These are phyloP conservation scores for Tenthredo mesomela DNA, from an alignment of 2,888 invertebrate genomes.

Conservation along the genomic window DNA sequence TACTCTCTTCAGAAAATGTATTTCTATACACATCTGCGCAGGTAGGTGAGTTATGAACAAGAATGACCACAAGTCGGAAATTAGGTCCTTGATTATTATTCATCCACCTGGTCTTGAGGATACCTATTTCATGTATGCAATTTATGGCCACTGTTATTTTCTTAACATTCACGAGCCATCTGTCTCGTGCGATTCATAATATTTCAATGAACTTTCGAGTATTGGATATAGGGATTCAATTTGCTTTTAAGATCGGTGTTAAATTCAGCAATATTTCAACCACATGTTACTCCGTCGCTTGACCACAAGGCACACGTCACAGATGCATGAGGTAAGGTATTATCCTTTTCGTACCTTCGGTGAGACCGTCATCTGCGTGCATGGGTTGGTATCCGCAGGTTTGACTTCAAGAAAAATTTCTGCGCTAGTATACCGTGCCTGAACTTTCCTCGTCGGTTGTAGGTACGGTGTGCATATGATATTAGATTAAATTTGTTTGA, in stretches of 20 bases:
- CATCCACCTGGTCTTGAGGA: background rate
- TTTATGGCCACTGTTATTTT: background rate
- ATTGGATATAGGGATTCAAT: constrained; percentile 8
- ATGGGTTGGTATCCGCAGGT: background rate
- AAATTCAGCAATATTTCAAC: constrained; percentile 2
- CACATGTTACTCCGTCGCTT: constrained; percentile 39
- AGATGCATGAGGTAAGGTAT: constrained; percentile 31
- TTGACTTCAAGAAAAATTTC: background rate
- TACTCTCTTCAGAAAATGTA: background rate
- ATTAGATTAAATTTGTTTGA: background rate
- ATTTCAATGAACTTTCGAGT: background rate
- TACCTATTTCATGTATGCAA: background rate
- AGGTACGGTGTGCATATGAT: background rate
- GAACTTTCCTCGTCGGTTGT: background rate
- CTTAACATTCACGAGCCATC: background rate
- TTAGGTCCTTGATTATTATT: background rate
- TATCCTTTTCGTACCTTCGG: background rate
- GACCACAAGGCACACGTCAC: constrained; percentile 45
- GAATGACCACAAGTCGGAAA: too few species aligned
- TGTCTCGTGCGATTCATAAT: background rate
- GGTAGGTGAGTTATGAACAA: background rate
- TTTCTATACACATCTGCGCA: too few species aligned
- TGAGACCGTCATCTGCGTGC: constrained; percentile 32
- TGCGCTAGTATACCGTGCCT: background rate
- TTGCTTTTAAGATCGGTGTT: background rate